A percentile compares a stretch with the other conserved stretches of the same genome.
These are phyloP conservation scores for Australoheros facetus DNA, from an alignment of 2,797 vertebrate species.

Conservation along the genomic window DNA sequence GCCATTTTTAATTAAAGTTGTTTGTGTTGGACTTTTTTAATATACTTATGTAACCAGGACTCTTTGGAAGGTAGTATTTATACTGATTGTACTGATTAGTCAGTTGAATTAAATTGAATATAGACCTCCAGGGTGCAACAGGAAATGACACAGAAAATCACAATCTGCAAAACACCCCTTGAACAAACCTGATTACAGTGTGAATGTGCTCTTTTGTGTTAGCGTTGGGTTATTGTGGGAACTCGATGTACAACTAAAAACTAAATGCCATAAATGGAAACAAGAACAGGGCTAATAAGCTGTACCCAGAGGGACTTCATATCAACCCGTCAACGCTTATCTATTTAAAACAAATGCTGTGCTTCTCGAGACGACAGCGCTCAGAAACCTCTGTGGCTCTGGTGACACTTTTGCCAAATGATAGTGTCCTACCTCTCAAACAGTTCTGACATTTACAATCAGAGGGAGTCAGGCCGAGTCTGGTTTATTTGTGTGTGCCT, in stretches of 20 bases:
- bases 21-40: not conserved
- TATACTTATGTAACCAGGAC: not conserved
- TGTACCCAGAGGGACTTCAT: constrained; percentile 31
- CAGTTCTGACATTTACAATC: constrained; percentile 62
- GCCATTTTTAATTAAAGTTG: not conserved
- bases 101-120: not conserved
- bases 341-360: constrained; percentile 60
- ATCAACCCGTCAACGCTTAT: constrained; percentile 50
- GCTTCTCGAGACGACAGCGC: constrained; percentile 33
- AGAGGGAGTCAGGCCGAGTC: constrained; percentile 24
- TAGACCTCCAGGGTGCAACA: not conserved
- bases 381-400: constrained; percentile 26
- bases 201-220: not conserved
- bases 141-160: not conserved
- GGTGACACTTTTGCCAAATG: constrained; percentile 33
- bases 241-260: not conserved
- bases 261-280: not conserved
- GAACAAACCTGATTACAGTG: not conserved
- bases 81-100: not conserved
- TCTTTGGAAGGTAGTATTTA: not conserved
- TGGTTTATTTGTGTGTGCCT: constrained; percentile 20
- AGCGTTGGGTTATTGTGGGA: not conserved
- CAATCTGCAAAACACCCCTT: not conserved
- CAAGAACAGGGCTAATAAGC: constrained; percentile 33
- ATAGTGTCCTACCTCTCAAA: constrained; percentile 45